A percentile compares a stretch with the other conserved stretches of the same genome.
These are phyloP conservation scores for Pygmarrhopalites habei DNA, from an alignment of 1,140 invertebrate genomes.

Conservation along the genomic window DNA sequence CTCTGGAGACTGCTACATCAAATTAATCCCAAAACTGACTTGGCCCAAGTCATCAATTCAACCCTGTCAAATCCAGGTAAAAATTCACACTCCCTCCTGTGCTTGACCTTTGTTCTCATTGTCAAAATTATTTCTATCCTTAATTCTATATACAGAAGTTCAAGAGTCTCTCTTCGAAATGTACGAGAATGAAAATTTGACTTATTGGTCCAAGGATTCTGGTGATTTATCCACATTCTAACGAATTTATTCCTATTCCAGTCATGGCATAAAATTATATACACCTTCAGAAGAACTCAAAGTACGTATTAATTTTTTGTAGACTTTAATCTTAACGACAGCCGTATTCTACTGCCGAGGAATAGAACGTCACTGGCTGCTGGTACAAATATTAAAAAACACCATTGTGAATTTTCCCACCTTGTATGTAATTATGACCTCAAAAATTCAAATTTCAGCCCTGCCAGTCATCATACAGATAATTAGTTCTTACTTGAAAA, in stretches of 20 bases:
- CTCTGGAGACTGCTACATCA: constrained; percentile 17
- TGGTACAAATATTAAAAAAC: no score
- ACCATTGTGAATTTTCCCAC: not conserved
- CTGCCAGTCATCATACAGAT: constrained; percentile 33
- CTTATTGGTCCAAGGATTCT: constrained; percentile 15
- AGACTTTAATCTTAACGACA: constrained; percentile 29
- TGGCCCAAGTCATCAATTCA: constrained; percentile 20
- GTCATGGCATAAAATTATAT: no score
- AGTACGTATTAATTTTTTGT: no score
- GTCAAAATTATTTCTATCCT: no score
- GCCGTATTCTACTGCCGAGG: constrained; percentile 17
- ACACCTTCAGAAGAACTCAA: no score
- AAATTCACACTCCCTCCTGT: no score
- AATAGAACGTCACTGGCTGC: constrained; percentile 26
- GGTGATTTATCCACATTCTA: not conserved
- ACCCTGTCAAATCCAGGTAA: constrained; percentile 7
- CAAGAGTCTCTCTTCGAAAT: constrained; percentile 13
- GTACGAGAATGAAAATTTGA: constrained; percentile 34
- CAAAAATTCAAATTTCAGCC: constrained; percentile 20
- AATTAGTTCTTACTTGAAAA: constrained; percentile 20
- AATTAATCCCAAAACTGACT: constrained; percentile 22
- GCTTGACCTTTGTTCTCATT: no score
- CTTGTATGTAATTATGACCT: constrained; percentile 4
- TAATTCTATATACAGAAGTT: no score
- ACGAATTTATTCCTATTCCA: no score